phyloP scores from a whole-genome alignment of 1,140 invertebrate genomes.

The Zaprionus camerounensis region DNA sequence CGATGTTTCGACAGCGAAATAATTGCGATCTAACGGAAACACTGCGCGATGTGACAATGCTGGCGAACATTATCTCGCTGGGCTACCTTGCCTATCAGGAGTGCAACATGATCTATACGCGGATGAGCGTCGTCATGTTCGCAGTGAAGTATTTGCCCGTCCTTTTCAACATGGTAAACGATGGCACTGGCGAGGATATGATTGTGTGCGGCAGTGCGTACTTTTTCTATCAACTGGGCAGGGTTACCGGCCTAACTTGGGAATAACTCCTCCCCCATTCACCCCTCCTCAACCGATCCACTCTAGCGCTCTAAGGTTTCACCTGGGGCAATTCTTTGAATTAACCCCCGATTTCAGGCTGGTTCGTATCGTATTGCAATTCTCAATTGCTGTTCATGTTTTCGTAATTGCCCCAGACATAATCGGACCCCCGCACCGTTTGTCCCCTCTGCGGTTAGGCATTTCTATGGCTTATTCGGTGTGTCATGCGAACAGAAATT shows the following conservation, averaged over 20 bases:
- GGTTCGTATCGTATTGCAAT: constrained; percentile 52
- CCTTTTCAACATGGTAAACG: constrained; percentile 52
- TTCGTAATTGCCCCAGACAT: constrained; percentile 66
- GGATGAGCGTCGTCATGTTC: constrained; percentile 59
- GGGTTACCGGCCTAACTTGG: constrained; percentile 1
- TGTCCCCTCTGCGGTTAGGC: not conserved
- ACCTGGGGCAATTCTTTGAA: not conserved
- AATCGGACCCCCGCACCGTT: constrained; percentile 9
- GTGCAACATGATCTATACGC: constrained; percentile 49
- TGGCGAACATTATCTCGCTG: constrained; percentile 72
- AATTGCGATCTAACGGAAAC: constrained; percentile 52
- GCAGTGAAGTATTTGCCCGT: constrained; percentile 53
- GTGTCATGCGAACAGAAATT: constrained; percentile 43
- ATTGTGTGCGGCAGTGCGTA: constrained; percentile 58
- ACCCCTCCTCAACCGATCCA: not conserved
- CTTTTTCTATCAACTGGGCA: constrained; percentile 53
- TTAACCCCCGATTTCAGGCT: constrained; percentile 39
- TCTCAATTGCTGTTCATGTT: constrained; percentile 75
- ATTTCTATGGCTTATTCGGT: constrained; percentile 58
- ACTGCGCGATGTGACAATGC: constrained; percentile 58
- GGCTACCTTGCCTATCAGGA: constrained; percentile 57
- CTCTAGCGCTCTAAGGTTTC: constrained; percentile 1
- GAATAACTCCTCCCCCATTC: constrained; percentile 25
- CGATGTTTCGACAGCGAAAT: constrained; percentile 26
- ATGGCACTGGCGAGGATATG: constrained; percentile 58